Evolutionary conservation across 2,113 vertebrate species (phyloP), one percentile per base, ranked within the genome.

Genomic region (Corythaeola cristata): DNA sequence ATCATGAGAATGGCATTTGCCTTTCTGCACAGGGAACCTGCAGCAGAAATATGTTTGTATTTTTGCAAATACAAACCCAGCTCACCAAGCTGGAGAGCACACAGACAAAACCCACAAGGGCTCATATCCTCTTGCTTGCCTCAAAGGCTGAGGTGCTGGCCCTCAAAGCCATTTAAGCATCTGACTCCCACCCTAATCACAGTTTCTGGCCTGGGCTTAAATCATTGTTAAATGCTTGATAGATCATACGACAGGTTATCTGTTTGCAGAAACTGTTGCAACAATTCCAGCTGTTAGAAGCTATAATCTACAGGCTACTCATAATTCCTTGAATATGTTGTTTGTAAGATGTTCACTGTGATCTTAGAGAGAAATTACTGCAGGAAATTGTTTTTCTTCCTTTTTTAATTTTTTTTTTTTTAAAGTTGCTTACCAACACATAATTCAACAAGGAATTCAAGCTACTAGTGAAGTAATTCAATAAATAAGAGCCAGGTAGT

Each of bases 401-500:
- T 2, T 12, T 13, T 58, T 28, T 9, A 44, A 13, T 6, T 3
- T 28, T 52, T 24, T 5, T 24, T 5, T 28, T 23, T 56, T 69
- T 67, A 2, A 47, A 37, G 60, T 59, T 89, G 16, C 37, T 85
- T 94, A 28, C 80, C 73, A 90, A 56, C 50, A 73, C 56, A 72
- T 71, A 91, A 74, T 81, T 94, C 91, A 96, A 79, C 68, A 87
- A 77, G 81, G 77, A 81, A 84, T 78, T 73, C 44, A 56, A 77
- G 64, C 60, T 92, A 30, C 7, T 45, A 85, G 52, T 15, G 64
- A 88, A 56, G 74, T 80, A 90, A 94, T 71, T 97, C 81, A 86
- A 74, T 91, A 95, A 96, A 83, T 94, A 83, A 91, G 44, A 93
- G 49, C 52, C 81, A 90, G 81, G 64, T 90, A 90, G 27, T 50